Evolutionary conservation across 2,888 invertebrate genomes (phyloP).

Genomic region (Archips xylosteana): DNA sequence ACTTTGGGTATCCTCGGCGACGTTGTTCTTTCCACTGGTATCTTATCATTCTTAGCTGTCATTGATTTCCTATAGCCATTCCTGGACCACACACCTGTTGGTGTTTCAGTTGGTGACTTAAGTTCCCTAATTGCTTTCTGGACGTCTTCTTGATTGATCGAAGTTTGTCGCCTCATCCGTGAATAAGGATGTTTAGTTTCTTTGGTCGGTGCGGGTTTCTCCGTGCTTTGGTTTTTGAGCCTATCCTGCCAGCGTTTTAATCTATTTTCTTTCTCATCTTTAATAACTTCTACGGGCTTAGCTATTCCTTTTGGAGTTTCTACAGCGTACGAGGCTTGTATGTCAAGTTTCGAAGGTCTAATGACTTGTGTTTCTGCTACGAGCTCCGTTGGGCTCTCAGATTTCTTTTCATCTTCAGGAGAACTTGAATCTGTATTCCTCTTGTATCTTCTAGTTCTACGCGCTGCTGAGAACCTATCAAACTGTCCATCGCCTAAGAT

Average conservation of each 20-base stretch:
- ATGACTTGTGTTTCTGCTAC: slow-evolving; percentile 84
- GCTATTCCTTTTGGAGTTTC: slow-evolving; percentile 69
- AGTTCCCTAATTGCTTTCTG: slow-evolving; percentile 88
- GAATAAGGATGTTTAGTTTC: slow-evolving; percentile 74
- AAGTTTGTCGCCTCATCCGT: slow-evolving; percentile 87
- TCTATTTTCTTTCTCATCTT: slow-evolving; percentile 86
- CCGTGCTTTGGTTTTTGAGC: slow-evolving; percentile 85
- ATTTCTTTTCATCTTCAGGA: slow-evolving; percentile 84
- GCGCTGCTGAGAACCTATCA: slow-evolving; percentile 92
- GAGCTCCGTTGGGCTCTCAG: slow-evolving; percentile 73
- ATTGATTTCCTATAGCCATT: slow-evolving; percentile 74
- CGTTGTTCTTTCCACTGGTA: slow-evolving; percentile 66
- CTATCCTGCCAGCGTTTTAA: slow-evolving; percentile 90
- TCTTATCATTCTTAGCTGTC: slow-evolving; percentile 63
- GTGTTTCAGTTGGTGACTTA: slow-evolving; percentile 86
- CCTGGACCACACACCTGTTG: slow-evolving; percentile 86
- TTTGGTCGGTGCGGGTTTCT: slow-evolving; percentile 74
- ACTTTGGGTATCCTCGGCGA: slow-evolving; percentile 83
- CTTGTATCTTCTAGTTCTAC: slow-evolving; percentile 93
- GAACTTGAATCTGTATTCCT: slow-evolving; percentile 86
- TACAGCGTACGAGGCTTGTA: slow-evolving; percentile 83
- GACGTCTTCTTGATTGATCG: slow-evolving; percentile 89
- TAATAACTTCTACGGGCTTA: slow-evolving; percentile 66
- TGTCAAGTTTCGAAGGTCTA: slow-evolving; percentile 80
- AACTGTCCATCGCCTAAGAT: slow-evolving; percentile 91